Evolutionary conservation across 2,113 vertebrate genomes (phyloP).

Genomic region (Gymnobelideus leadbeateri): DNA sequence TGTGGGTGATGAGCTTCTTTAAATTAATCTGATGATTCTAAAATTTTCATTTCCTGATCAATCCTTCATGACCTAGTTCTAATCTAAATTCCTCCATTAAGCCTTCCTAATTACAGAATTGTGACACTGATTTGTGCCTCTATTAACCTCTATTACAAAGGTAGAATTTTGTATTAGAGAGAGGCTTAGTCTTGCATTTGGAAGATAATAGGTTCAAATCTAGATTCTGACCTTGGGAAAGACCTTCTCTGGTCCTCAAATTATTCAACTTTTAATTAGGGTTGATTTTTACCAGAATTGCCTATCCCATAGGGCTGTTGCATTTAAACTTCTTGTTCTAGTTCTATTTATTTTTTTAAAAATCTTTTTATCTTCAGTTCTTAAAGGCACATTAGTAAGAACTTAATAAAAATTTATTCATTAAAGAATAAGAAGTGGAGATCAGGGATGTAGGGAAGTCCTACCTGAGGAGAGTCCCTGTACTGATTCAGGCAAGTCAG

Average conservation of each 20-base stretch:
- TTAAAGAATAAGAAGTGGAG: too few relatives aligned
- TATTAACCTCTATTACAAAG: not conserved
- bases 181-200: not conserved
- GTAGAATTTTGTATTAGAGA: not conserved
- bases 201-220: not conserved
- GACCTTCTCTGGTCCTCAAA: not conserved
- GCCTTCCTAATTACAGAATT: not conserved
- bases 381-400: too few relatives aligned
- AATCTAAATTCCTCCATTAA: not conserved
- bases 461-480: too few relatives aligned
- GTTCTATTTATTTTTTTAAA: not conserved
- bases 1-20: not conserved
- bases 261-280: not conserved
- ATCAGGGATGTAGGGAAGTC: too few relatives aligned
- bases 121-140: not conserved
- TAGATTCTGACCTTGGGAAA: not conserved
- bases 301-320: not conserved
- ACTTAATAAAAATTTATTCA: too few relatives aligned
- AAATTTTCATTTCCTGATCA: not conserved
- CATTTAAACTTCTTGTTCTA: not conserved
- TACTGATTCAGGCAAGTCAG: too few relatives aligned
- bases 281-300: not conserved
- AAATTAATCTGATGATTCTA: not conserved
- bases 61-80: not conserved
- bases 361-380: not conserved